Base-by-base conservation (phyloP, 2,888 invertebrate species). In the Alentia gelatinosa region DNA sequence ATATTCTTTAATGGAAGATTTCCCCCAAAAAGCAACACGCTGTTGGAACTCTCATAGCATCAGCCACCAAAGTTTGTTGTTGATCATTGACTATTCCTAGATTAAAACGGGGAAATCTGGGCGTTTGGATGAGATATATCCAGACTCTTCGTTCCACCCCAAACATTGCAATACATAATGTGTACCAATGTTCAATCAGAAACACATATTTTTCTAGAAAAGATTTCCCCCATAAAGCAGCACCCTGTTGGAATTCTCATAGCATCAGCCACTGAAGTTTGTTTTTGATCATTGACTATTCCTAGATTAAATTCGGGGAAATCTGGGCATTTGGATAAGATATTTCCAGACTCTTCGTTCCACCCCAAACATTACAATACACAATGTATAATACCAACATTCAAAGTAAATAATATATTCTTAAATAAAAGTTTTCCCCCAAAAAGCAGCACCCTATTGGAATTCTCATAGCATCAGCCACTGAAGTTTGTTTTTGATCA, bases 61-160 rank as follows among this genome's bases (percentile, higher is more conserved):
- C 19, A 47, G 26, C n/a, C 9, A n/a, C 19, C 9, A 63, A 79
- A 37, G 79, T 37, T 12, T 23, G 37, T n/a, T 79, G 79, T 7
- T 35, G 23, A 79, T 79, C 39, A n/a, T 12, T 15, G 35, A 23
- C 39, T 39, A 79, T 79, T 79, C 79, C 79, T 79, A 79, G 79
- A 79, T 4, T 12, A 79, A 74, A 79, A 75, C 9, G 79, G 79
- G 79, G 79, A 79, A 79, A 12, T 79, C 79, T 79, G 79, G 79
- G 79, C 79, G 79, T 35, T n/a, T 33, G 37, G n/a, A 79, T 9
- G n/a, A 79, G 39, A 79, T 39, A 15, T 79, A 15, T 79, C n/a
- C 37, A 33, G 5, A 15, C 79, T 79, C 79, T 79, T 79, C 79
- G 79, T 79, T 79, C 79, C 79, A 79, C 79, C 79, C 26, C 79